These are phyloP conservation scores for Kryptolebias marmoratus DNA, from an alignment of 2,113 vertebrate genomes.

Conservation along the genomic window DNA sequence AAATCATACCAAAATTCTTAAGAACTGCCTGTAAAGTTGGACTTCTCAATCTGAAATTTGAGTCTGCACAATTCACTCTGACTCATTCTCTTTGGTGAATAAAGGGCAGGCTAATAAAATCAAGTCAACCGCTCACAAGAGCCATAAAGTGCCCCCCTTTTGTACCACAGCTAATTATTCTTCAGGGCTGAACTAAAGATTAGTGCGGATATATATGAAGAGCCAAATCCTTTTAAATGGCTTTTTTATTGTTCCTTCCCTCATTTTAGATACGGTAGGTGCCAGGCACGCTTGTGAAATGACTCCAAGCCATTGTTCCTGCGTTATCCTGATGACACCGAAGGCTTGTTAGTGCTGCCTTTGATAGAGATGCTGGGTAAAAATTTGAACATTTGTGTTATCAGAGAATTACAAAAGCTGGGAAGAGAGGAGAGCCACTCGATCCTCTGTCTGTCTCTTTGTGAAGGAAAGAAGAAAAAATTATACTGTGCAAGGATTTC, in stretches of 20 bases:
- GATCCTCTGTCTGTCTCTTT: constrained; percentile 41
- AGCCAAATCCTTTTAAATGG: constrained; percentile 79
- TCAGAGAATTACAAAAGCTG: constrained; percentile 68
- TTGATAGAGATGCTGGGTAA: constrained; percentile 69
- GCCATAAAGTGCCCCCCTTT: constrained; percentile 71
- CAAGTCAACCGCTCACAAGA: constrained; percentile 59
- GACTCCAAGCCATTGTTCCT: constrained; percentile 72
- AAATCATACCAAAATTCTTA: constrained; percentile 1
- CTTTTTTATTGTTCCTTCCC: constrained; percentile 70
- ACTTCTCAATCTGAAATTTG: constrained; percentile 32
- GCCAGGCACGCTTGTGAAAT: constrained; percentile 70
- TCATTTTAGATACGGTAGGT: constrained; percentile 73
- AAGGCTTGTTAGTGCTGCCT: constrained; percentile 69
- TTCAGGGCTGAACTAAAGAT: constrained; percentile 74
- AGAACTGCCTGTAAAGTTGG: constrained; percentile 7
- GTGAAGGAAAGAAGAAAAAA: constrained; percentile 42
- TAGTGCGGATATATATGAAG: constrained; percentile 69
- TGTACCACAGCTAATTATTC: constrained; percentile 78
- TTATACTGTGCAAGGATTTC: constrained; percentile 34
- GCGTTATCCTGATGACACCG: constrained; percentile 70
- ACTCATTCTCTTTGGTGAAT: constrained; percentile 47
- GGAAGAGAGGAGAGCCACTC: constrained; percentile 61
- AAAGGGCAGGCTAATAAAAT: constrained; percentile 73
- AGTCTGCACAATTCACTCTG: constrained; percentile 47
- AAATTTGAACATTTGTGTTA: constrained; percentile 65